Base-by-base conservation (phyloP, 2,113 vertebrate genomes). In the Desmodus rotundus region DNA sequence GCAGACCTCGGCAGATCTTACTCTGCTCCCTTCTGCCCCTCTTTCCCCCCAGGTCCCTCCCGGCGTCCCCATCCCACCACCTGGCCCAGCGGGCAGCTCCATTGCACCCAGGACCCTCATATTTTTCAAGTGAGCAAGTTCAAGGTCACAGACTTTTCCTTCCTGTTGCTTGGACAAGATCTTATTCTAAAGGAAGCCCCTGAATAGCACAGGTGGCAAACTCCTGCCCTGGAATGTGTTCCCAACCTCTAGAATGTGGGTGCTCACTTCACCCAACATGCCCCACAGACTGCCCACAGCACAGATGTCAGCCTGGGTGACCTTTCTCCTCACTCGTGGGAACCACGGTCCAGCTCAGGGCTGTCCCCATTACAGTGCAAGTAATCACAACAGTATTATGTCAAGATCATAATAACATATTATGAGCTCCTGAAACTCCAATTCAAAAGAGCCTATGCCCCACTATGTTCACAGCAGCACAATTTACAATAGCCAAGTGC, bases 91-190 rank as follows among this genome's bases (percentile, higher is more conserved):
- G 1, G 0, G 56, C 47, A 38, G 52, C 31, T 41, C 56, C 28
- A 1, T 26, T 0, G 1, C 4, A 15, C n/a, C 67, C 36, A 31
- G 31, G 56, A 38, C 12, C 15, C 43, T 58, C 12, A 11, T 3
- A 16, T 31, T 82, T 56, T 88, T 67, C 45, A 72, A 36, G 33
- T 4, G 50, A 63, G 36, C 78, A 95, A 68, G 26, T 47, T 90
- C 65, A 65, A 86, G 56, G 58, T 7, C 81, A 24, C 72, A 65
- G 20, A 33, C 11, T 7, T 74, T 67, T 47, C 19, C 67, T 11
- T 82, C 77, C 50, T 19, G 7, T 63, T 38, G 65, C 19, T 78
- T 77, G 56, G 45, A 12, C 56, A 33, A 83, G 45, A 47, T 63
- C 17, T 54, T 67, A 24, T 77, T 85, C 63, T 85, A 78, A 31